These are phyloP conservation scores for Rhinolophus sinicus DNA, from an alignment of 2,113 vertebrate species.

Conservation along the genomic window DNA sequence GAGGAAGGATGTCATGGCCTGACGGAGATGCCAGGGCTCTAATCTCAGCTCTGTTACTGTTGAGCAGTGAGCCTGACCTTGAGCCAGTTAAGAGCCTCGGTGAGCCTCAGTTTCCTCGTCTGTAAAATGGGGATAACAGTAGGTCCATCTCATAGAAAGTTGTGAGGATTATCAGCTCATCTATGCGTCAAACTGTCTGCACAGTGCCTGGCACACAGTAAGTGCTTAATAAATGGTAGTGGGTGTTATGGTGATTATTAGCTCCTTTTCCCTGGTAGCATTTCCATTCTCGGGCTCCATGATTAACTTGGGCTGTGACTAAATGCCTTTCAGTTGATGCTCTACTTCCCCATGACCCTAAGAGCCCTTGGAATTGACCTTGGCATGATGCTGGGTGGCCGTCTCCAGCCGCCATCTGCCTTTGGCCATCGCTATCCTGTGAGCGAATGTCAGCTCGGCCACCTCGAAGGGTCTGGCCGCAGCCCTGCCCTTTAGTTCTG, in stretches of 20 bases:
- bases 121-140: background rate
- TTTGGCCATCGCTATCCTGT: background rate
- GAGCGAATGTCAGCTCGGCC: background rate
- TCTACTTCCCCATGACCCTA: background rate
- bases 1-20: rapidly evolving
- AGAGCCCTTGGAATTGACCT: slow-evolving; percentile 26
- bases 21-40: too few relatives aligned
- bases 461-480: background rate
- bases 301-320: background rate
- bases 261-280: background rate
- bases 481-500: background rate
- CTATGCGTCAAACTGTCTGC: background rate
- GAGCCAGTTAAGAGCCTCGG: background rate
- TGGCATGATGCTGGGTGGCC: rapidly evolving
- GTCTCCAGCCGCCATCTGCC: background rate
- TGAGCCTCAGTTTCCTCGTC: background rate
- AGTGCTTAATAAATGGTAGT: background rate
- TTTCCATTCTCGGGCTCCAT: background rate
- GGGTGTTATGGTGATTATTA: rapidly evolving
- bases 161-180: too few relatives aligned
- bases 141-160: background rate
- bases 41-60: background rate
- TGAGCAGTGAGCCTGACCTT: background rate
- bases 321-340: background rate
- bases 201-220: background rate